A percentile compares a stretch with the other conserved stretches of the same genome.
Evolutionary conservation across 2,797 vertebrate species (phyloP).

Genomic region (Melanotaenia pygmaea): DNA sequence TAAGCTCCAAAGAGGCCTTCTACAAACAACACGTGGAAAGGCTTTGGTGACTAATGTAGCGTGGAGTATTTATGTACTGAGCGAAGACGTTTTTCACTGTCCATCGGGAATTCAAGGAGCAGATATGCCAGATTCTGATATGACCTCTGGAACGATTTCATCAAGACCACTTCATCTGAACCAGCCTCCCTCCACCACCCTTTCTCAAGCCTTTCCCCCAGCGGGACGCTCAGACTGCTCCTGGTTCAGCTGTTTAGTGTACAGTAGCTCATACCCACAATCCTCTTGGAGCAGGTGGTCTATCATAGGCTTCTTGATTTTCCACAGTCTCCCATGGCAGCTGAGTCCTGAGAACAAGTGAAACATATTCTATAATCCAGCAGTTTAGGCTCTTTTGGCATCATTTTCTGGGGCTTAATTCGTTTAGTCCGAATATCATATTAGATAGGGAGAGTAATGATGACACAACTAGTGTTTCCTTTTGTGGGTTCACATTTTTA

Average conservation of each 20-base stretch:
- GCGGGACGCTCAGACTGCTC: constrained; percentile 32
- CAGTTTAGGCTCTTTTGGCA: constrained; percentile 5
- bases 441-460: constrained; percentile 4
- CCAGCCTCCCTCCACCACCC: constrained; percentile 2
- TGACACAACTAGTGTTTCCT: constrained; percentile 15
- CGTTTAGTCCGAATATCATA: constrained; percentile 23
- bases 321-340: constrained; percentile 58
- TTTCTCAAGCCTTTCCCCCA: constrained; percentile 19
- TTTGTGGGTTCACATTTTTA: constrained; percentile 12
- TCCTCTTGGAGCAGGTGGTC: constrained; percentile 75
- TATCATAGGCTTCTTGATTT: constrained; percentile 70
- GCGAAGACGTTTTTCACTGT: constrained; percentile 64
- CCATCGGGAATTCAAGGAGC: constrained; percentile 60
- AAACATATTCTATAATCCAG: constrained; percentile 29
- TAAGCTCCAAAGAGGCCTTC: constrained; percentile 77
- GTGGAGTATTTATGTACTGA: constrained; percentile 82
- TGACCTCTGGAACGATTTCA: constrained; percentile 35
- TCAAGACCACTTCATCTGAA: constrained; percentile 30
- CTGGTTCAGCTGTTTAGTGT: constrained; percentile 75
- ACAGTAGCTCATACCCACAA: constrained; percentile 73
- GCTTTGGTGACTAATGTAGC: constrained; percentile 84
- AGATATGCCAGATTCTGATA: constrained; percentile 45
- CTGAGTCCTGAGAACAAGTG: constrained; percentile 43
- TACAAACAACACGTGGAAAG: constrained; percentile 85
- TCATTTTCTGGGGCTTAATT: constrained; percentile 17